Base-by-base conservation (phyloP, 2,797 vertebrate genomes). In the Astyanax mexicanus region DNA sequence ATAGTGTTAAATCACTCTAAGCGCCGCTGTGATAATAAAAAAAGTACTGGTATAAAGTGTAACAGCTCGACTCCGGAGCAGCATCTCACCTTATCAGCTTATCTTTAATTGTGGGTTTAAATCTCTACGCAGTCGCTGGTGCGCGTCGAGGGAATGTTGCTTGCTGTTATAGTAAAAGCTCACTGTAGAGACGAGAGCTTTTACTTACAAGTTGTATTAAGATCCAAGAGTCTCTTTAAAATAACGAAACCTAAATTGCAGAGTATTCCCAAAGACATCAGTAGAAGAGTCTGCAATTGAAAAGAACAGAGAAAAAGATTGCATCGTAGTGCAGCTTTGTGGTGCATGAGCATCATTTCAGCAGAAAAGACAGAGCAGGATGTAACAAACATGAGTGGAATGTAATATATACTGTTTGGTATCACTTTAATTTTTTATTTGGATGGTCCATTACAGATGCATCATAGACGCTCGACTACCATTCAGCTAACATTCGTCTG, bases 81-180 rank as follows among this genome's bases (percentile, higher is more conserved):
- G 21, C 40, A 6, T 52, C 35, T 72, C 23, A 72, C 38, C 45
- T 52, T 64, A 40, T 29, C 58, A 64, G 21, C 15, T n/a, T n/a
- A n/a, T n/a, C 35, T 73, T 29, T 57, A 11, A 57, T 8, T 57
- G 27, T 27, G 35, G 57, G 54, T 73, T 52, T 73, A 29, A 72
- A 64, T 52, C 54, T 57, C 32, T 32, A 51, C 58, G 51, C 35
- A 52, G 2, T 64, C 71, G 64, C 10, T 29, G 60, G 37, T 54
- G 23, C 35, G 13, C 47, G 37, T 17, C 19, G 35, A 12, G n/a
- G 10, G 21, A 73, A 25, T 7, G 52, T 23, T 27, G 38, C 37
- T 17, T 44, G 38, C 10, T 29, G 4, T 44, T 29, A 37, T 27
- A 25, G 12, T 44, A 3, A 44, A 55, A 45, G 8, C 29, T 27